A percentile compares a stretch with the other conserved stretches of the same genome.
Conservation (phyloP, 2,113 vertebrate species). For the Coracopsis vasa region DNA sequence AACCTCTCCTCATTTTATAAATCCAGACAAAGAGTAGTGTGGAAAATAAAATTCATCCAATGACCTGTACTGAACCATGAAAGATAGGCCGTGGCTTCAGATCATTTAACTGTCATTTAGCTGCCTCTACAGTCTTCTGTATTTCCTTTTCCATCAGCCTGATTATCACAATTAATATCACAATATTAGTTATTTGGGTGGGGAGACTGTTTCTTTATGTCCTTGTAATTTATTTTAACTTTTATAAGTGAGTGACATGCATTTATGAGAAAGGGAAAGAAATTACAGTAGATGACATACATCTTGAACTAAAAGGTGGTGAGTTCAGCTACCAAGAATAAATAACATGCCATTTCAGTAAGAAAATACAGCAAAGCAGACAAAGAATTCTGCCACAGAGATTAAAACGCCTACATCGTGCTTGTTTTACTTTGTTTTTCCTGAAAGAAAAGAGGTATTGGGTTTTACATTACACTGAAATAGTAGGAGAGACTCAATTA, state of each 20-base stretch:
- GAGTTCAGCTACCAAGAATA: not conserved
- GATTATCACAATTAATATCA: not conserved
- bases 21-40: not conserved
- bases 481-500: not conserved
- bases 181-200: too few relatives aligned
- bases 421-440: not conserved
- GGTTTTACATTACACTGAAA: not conserved
- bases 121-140: not conserved
- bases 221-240: not conserved
- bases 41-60: constrained; percentile 24
- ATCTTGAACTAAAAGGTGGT: not conserved
- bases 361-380: not conserved
- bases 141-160: constrained; percentile 1
- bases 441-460: fast-evolving
- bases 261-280: not conserved
- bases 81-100: constrained; percentile 6
- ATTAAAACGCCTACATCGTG: not conserved
- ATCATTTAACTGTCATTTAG: constrained; percentile 27
- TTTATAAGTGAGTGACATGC: not conserved
- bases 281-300: not conserved
- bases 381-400: not conserved
- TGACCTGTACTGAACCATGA: constrained; percentile 43
- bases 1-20: constrained; percentile 15
- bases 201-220: not conserved
- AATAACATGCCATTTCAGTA: not conserved